A percentile compares a stretch with the other conserved stretches of the same genome.
These are phyloP conservation scores for Cheumatopsyche charites DNA, from an alignment of 1,140 invertebrate genomes.

Conservation along the genomic window DNA sequence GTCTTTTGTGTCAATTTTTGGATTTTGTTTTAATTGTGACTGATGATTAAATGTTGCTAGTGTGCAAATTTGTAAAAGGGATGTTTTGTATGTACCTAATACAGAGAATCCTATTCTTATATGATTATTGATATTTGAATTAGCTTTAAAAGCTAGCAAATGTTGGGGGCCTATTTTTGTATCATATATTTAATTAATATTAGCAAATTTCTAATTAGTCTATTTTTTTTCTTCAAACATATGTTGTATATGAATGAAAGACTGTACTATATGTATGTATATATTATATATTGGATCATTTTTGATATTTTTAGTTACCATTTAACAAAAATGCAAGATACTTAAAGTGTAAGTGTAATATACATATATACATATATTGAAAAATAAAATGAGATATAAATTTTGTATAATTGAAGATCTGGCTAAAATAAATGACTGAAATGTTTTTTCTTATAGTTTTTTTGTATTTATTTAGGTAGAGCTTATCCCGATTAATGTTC, in stretches of 20 bases:
- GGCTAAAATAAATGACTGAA: neutral
- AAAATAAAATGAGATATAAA: neutral
- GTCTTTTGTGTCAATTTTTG: too few species aligned
- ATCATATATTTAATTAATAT: neutral
- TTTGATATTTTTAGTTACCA: slow-evolving; percentile 12
- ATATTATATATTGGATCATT: too few species aligned
- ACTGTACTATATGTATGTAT: neutral
- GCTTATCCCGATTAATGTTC: too few species aligned
- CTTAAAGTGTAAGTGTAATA: neutral
- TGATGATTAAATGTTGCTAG: too few species aligned
- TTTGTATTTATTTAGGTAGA: too few species aligned
- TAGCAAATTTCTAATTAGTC: neutral
- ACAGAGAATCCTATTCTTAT: slow-evolving; percentile 8
- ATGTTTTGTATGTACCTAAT: slow-evolving; percentile 1
- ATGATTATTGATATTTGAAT: neutral
- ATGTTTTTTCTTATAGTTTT: slow-evolving; percentile 1
- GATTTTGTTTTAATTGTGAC: too few species aligned
- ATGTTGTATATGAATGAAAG: slow-evolving; percentile 7
- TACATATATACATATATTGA: too few species aligned
- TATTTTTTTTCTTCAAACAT: neutral
- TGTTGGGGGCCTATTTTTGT: slow-evolving; percentile 13
- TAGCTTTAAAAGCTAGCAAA: slow-evolving; percentile 24
- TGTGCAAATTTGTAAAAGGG: too few species aligned
- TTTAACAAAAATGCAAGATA: neutral
- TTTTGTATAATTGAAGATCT: slow-evolving; percentile 5